Base-by-base conservation (phyloP, 2,888 invertebrate species). In the Drymonia ruficornis region DNA sequence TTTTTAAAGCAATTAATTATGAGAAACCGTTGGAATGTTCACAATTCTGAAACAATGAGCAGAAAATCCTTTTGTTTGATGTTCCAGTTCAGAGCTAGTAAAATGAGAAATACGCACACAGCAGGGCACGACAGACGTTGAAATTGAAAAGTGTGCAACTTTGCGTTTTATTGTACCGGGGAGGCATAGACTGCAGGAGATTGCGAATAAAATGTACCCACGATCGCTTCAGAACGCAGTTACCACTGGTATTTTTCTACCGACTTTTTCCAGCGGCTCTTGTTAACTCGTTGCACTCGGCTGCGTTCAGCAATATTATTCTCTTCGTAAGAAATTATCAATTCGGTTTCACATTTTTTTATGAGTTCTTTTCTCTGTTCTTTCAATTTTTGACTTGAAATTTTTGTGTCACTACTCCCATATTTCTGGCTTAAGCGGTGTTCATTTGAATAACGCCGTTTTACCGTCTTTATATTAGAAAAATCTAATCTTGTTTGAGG, bases 71-170 rank as follows among this genome's bases (percentile, higher is more conserved):
- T 84, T 87, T 87, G 88, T 88, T 87, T 81, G 72, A 74, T 74
- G 72, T 76, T 76, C 72, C 78, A 69, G 73, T 63, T 67, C 78
- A 78, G 80, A 72, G 73, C 70, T 72, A 73, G 78, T 78, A 76
- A 83, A 85, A 87, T 87, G 85, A 89, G 84, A 88, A 89, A 89
- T 86, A 80, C 79, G 73, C 73, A 70, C 70, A 68, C 73, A 72
- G 76, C 68, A 70, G 75, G 81, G 75, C 78, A 73, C 76, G 71
- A 60, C 77, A 73, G 75, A 76, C 75, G 79, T 61, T 83, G 74
- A 78, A 86, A 86, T 85, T 84, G 85, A 85, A 89, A 86, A 87
- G 75, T 80, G 72, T 82, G 84, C 83, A 87, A 83, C 83, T 84
- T 83, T 80, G 72, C 70, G 71, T 84, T 87, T 84, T 84, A 87